These are phyloP conservation scores for Vidua chalybeata DNA, from an alignment of 2,113 vertebrate species.

Conservation along the genomic window DNA sequence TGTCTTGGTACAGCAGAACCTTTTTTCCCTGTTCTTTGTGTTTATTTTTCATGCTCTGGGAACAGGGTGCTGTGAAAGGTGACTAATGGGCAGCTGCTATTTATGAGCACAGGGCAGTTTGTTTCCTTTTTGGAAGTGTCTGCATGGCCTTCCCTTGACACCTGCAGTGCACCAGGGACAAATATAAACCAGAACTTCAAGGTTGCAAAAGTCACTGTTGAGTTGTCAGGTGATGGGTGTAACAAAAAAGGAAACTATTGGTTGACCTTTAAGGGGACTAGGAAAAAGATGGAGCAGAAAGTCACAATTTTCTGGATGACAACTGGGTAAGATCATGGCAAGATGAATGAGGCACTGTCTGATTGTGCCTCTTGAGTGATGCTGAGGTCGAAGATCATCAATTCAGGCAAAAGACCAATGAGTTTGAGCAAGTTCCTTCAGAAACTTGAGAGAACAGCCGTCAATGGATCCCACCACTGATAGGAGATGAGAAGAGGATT, in stretches of 20 bases:
- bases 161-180: neutral
- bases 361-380: neutral
- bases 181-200: neutral
- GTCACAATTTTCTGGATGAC: neutral
- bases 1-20: neutral
- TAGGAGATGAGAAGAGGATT: neutral
- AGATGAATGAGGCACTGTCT: neutral
- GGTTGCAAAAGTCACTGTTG: neutral
- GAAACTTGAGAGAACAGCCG: neutral
- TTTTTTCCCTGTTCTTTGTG: neutral
- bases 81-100: neutral
- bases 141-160: neutral
- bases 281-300: neutral
- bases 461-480: neutral
- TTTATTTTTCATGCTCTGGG: neutral
- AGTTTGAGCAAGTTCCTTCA: neutral
- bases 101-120: neutral
- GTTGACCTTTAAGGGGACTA: neutral
- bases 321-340: neutral
- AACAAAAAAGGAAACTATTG: neutral
- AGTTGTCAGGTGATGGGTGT: neutral
- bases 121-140: neutral
- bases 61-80: neutral
- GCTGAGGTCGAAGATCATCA: neutral
- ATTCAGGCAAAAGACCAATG: neutral